Percentiles rank a stretch among this genome's conserved stretches.
phyloP scores from a whole-genome alignment of 2,113 vertebrate genomes.

The Empidonax traillii region DNA sequence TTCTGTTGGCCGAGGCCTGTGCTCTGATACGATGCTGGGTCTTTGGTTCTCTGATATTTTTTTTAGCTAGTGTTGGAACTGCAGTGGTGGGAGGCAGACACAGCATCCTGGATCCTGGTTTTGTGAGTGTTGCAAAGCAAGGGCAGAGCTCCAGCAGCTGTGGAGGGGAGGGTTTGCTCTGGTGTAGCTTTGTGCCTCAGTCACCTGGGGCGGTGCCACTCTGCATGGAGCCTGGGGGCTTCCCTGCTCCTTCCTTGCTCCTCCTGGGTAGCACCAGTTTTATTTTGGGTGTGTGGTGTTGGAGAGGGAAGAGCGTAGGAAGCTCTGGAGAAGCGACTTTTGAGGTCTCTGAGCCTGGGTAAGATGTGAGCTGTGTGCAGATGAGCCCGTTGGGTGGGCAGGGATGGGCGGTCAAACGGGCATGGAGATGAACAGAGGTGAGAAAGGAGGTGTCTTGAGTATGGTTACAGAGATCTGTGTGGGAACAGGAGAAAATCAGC shows the following conservation, averaged over 20 bases:
- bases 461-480: background rate
- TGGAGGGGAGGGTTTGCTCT: background rate
- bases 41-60: background rate
- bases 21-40: fast-evolving
- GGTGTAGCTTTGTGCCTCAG: background rate
- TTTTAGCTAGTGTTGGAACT: background rate
- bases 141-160: background rate
- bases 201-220: background rate
- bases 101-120: background rate
- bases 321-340: background rate
- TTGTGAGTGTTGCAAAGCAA: background rate
- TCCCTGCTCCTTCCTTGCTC: background rate
- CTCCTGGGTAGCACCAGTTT: background rate
- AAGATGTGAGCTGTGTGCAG: background rate
- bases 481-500: background rate
- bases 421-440: background rate
- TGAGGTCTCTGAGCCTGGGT: background rate
- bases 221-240: background rate
- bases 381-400: background rate
- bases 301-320: background rate
- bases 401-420: background rate
- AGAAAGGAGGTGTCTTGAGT: background rate
- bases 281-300: background rate
- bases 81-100: background rate
- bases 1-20: background rate